phyloP scores from a whole-genome alignment of 1,140 invertebrate genomes.

The Hypothenemus hampei region DNA sequence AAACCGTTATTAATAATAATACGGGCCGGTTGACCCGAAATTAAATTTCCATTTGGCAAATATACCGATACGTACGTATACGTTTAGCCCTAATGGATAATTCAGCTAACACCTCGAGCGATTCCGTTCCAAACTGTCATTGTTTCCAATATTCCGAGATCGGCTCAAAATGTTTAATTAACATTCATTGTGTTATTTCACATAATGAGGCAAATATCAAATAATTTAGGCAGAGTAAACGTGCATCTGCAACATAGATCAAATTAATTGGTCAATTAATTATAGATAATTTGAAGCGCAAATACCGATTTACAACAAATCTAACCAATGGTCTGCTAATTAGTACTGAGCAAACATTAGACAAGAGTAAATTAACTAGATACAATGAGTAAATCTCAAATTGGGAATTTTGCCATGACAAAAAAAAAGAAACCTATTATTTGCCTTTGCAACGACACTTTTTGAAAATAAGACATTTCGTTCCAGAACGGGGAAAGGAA shows the following conservation, averaged over 20 bases:
- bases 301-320: slow-evolving; percentile 43
- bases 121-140: slow-evolving; percentile 4
- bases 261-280: slow-evolving; percentile 45
- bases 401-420: too few relatives aligned
- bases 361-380: too few relatives aligned
- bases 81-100: neutral
- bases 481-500: slow-evolving; percentile 18
- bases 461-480: slow-evolving; percentile 31
- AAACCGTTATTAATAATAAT: too few relatives aligned
- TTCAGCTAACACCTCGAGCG: slow-evolving; percentile 11
- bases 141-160: slow-evolving; percentile 14
- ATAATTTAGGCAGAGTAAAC: slow-evolving; percentile 32
- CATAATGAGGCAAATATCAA: slow-evolving; percentile 37
- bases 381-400: too few relatives aligned
- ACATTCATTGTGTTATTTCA: slow-evolving; percentile 31
- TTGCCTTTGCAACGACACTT: slow-evolving; percentile 26
- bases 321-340: slow-evolving; percentile 41
- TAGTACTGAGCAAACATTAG: slow-evolving; percentile 43
- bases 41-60: neutral
- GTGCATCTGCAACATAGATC: slow-evolving; percentile 39
- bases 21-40: too few relatives aligned
- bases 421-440: too few relatives aligned
- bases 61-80: too few relatives aligned
- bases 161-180: slow-evolving; percentile 28
- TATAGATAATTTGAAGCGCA: slow-evolving; percentile 45